Evolutionary conservation across 2,888 invertebrate genomes (phyloP), one percentile per base, ranked within the genome.

Genomic region (Carabus problematicus): DNA sequence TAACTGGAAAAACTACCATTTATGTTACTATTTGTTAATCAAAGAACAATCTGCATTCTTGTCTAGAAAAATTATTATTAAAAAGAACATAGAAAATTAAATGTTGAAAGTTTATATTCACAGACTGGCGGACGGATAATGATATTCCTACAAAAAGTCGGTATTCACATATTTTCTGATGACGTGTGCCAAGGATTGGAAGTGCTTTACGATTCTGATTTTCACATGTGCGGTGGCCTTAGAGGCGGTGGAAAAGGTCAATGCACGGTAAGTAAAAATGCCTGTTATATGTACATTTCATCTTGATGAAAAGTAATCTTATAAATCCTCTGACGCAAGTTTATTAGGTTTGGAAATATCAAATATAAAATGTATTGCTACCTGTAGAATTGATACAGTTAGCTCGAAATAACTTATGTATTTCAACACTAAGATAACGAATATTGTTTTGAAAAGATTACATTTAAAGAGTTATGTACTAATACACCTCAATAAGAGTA

Each of bases 171-270:
- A 39, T 82, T 80, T 67, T 76, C 79, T 4, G 79, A 83, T 66
- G 77, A 75, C n/a, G 80, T 80, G 68, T 84, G 84, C 72, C 76
- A 74, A 12, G 71, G 72, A 3, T 75, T 76, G 0, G 80, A 81
- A 61, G 74, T 77, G 49, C 71, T 73, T 0, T 73, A 75, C 56
- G 75, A 80, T 40, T 77, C 80, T 68, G 45, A 70, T 1, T 79
- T 78, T 12, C 81, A 83, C 71, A 75, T 84, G 41, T 84, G 84
- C 71, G 84, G 82, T 1, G 84, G 83, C 1, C 75, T 82, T 8
- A 77, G 79, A 0, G 80, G 79, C 63, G 84, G 84, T 8, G 83
- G 84, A 3, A 82, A 79, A 73, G 84, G 84, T 1, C 84, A 84
- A 72, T 84, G 84, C 72, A 82, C 78, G 62, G 78, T 78, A 74